Percentiles rank a stretch among this genome's conserved stretches.
phyloP scores from a whole-genome alignment of 2,113 vertebrate genomes.

The Oreocharis arfaki region DNA sequence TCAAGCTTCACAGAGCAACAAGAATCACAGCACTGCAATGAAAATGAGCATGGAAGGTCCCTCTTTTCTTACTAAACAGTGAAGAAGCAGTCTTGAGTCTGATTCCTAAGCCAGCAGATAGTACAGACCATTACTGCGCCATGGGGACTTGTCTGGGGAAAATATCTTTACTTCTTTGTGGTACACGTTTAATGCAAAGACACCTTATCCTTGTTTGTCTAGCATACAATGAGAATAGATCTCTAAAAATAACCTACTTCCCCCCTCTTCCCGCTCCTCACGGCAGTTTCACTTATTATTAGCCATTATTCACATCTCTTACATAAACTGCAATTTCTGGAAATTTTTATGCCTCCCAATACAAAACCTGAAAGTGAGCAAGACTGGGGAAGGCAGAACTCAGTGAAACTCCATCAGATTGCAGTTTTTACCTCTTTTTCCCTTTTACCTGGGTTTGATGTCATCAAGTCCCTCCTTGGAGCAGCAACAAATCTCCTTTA shows the following conservation, averaged over 20 bases:
- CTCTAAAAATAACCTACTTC: neutral
- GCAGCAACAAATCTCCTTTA: constrained; percentile 10
- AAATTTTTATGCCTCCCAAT: neutral
- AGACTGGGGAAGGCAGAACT: neutral
- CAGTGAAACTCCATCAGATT: fast-evolving
- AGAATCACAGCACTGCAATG: neutral
- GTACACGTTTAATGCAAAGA: neutral
- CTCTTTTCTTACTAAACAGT: neutral
- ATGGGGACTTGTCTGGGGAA: neutral
- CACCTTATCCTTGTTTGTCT: neutral
- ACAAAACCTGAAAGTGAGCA: neutral
- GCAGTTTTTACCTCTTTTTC: neutral
- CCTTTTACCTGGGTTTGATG: neutral
- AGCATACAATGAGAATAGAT: neutral
- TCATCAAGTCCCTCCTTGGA: neutral
- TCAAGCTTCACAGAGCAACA: neutral
- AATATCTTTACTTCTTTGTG: neutral
- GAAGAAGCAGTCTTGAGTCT: neutral
- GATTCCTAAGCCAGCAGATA: neutral
- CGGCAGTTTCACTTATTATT: neutral
- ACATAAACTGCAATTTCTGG: neutral
- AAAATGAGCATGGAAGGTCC: neutral
- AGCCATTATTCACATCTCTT: neutral
- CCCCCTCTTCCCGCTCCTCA: neutral
- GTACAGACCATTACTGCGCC: neutral